Conservation (phyloP, 64 coral and sea anemone genomes). For the Porites lutea region DNA sequence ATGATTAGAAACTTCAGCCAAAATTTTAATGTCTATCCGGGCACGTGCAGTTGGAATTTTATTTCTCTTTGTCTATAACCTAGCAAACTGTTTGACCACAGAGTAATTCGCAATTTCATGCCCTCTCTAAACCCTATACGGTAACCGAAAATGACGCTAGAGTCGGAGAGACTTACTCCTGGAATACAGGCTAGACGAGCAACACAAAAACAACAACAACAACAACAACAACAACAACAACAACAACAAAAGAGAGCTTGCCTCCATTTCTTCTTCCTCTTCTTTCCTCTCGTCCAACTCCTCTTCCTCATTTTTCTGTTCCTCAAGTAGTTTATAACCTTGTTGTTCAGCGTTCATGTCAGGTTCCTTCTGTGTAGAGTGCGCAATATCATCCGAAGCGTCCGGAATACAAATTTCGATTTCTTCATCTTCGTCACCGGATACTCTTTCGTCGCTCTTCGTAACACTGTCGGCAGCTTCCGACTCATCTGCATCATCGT, state of each 20-base stretch:
- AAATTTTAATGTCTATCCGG: no score
- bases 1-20: no score
- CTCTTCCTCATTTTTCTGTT: not conserved
- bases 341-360: not conserved
- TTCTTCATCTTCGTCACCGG: slow-evolving; percentile 50
- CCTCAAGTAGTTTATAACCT: slow-evolving; percentile 14
- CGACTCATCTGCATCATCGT: slow-evolving; percentile 42
- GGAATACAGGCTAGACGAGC: no score
- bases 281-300: not conserved
- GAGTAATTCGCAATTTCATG: no score
- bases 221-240: no score
- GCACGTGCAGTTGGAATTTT: no score
- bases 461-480: slow-evolving; percentile 52
- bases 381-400: slow-evolving; percentile 2
- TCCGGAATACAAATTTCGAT: slow-evolving; percentile 65
- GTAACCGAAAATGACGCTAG: no score
- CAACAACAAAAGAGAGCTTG: not conserved
- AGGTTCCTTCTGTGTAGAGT: not conserved
- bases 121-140: no score
- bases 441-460: slow-evolving; percentile 42
- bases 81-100: no score
- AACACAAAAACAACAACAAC: no score
- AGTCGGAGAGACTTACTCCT: no score
- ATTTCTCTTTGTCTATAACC: no score
- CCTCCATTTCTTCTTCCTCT: not conserved